A percentile compares a stretch with the other conserved stretches of the same genome.
phyloP scores from a whole-genome alignment of 2,888 invertebrate genomes.

The Mongoloraphidia duomilia region DNA sequence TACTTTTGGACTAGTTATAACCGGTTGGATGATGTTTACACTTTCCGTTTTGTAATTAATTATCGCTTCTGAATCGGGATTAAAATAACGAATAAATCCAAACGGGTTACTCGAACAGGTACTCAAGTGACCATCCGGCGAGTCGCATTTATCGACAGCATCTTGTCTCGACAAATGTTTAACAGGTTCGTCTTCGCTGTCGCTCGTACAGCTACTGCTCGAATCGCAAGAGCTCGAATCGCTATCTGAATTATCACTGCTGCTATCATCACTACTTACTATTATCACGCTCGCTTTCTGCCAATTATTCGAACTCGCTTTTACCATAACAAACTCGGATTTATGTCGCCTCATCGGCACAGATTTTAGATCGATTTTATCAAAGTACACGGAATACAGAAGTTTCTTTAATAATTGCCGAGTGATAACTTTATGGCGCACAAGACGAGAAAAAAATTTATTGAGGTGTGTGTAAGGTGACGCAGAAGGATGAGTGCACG shows the following conservation, averaged over 20 bases:
- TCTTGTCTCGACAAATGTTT: conserved; percentile 42
- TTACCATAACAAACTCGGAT: conserved; percentile 29
- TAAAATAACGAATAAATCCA: conserved; percentile 52
- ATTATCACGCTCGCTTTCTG: conserved; percentile 4
- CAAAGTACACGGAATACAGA: conserved; percentile 47
- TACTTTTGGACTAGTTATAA: conserved; percentile 22
- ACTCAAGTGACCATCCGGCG: conserved; percentile 39
- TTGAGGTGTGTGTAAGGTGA: conserved; percentile 67
- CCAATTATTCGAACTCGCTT: conserved; percentile 6
- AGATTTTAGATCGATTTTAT: conserved; percentile 35
- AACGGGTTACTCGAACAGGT: conserved; percentile 38
- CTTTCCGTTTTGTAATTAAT: too few species aligned
- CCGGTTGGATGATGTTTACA: too few species aligned
- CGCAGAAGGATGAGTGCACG: conserved; percentile 59
- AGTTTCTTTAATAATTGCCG: conserved; percentile 58
- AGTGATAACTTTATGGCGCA: conserved; percentile 55
- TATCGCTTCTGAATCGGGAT: conserved; percentile 20
- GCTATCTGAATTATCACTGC: conserved; percentile 26
- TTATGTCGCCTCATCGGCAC: conserved; percentile 39
- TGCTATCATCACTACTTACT: conserved; percentile 10
- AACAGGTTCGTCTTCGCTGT: conserved; percentile 24
- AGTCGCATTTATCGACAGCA: conserved; percentile 35
- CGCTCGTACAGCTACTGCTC: conserved; percentile 25
- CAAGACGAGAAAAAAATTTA: conserved; percentile 59
- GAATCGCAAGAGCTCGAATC: conserved; percentile 24